These are phyloP conservation scores for Botrylloides violaceus DNA, from an alignment of 23 tunicate genomes.

Conservation along the genomic window DNA sequence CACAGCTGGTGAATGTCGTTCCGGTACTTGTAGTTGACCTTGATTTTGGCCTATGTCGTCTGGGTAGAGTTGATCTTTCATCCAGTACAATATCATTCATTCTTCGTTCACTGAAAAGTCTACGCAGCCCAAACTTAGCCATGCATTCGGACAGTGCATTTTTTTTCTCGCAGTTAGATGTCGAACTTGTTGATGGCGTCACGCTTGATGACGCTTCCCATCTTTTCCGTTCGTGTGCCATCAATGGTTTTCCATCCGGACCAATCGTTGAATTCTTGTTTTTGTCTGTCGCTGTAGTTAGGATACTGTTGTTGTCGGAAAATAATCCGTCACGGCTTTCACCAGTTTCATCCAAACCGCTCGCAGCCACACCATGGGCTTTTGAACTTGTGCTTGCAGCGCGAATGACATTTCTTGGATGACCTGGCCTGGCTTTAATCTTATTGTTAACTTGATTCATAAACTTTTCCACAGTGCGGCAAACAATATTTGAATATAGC, in stretches of 20 bases:
- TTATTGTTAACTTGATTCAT: not conserved
- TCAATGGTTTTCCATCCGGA: not conserved
- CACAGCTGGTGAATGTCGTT: constrained; percentile 11
- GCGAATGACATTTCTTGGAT: not conserved
- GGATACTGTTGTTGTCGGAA: constrained; percentile 3
- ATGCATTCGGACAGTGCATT: not conserved
- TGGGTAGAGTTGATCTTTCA: not conserved
- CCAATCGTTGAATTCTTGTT: not conserved
- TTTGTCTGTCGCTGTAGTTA: not conserved
- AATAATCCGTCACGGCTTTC: not conserved
- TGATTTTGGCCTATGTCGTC: constrained; percentile 16
- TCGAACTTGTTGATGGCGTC: not conserved
- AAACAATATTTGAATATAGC: constrained; percentile 15
- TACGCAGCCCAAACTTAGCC: not conserved
- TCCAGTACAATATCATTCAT: not conserved
- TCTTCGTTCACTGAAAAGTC: constrained; percentile 1
- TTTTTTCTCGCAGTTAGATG: not conserved
- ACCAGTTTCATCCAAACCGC: not conserved
- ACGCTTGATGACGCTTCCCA: not conserved
- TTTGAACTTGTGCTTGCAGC: not conserved
- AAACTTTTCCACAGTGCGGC: not conserved
- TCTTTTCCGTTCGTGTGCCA: not conserved
- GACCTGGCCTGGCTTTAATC: not conserved
- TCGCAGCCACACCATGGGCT: not conserved
- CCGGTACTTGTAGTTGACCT: constrained; percentile 14